Base-by-base conservation (phyloP, 2,113 vertebrate species). In the Eclectus roratus region DNA sequence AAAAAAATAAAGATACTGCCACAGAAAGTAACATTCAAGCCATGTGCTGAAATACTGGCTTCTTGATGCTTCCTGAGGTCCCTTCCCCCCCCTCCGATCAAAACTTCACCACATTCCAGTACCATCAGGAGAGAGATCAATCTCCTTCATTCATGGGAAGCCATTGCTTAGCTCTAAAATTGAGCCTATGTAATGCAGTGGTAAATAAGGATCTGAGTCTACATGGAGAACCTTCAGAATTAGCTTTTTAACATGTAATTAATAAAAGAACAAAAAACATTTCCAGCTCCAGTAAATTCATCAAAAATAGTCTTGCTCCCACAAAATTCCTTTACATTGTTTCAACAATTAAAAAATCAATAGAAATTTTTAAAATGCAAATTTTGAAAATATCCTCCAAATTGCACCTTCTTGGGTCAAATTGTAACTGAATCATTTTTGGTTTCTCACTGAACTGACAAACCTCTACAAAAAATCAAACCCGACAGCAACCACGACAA, bases 161-260 rank as follows among this genome's bases (percentile, higher is more conserved):
- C 2, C 35, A 69, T 12, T 58, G n/a, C 13, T 23, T 41, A 76
- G 24, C 44, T 77, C 31, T 85, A 31, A 88, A 82, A 77, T 0
- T 1, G 0, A 89, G 14, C 20, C 17, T 44, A 4, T 16, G 9
- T 13, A 33, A 64, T 3, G 2, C 9, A 31, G 13, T 17, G 13
- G 10, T 52, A 23, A 70, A 69, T 49, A 73, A 25, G 2, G 9
- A 8, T 76, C 43, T 76, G 28, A 37, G 55, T 55, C 13, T 31
- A 16, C 33, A 52, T 1, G 5, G 9, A 58, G 4, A 81, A 31
- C 44, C 18, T 37, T 72, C 44, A 80, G 74, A 93, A 77, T 47
- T 8, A 44, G 9, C 20, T 39, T n/a, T 82, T 72, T 11, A 66
- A 49, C 50, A 13, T 10, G 6, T 44, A 11, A 61, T 53, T 25